Conservation (phyloP, 2,888 invertebrate species). For the Marasmarcha lunaedactyla region DNA sequence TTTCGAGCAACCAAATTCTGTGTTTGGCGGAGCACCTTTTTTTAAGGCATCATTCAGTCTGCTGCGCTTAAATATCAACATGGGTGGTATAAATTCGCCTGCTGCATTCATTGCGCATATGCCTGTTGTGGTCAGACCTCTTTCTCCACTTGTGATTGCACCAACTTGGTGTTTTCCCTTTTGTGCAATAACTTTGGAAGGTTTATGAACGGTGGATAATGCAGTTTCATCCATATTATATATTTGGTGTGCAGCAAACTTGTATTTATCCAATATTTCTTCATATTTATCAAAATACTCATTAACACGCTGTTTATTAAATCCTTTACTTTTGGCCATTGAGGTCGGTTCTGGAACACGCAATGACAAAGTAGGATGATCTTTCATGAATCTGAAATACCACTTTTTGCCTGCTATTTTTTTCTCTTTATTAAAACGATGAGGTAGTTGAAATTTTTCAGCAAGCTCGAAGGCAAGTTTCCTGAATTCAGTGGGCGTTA, state of each 20-base stretch:
- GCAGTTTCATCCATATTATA: conserved; percentile 16
- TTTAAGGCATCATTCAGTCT: conserved; percentile 27
- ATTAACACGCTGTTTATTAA: conserved; percentile 12
- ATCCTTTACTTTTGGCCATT: conserved; percentile 6
- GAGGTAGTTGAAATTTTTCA: conserved; percentile 11
- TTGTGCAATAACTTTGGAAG: conserved; percentile 14
- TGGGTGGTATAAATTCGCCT: conserved; percentile 5
- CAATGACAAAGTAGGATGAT: conserved; percentile 14
- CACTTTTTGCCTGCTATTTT: conserved; percentile 12
- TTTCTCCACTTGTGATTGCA: conserved; percentile 14
- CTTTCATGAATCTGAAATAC: conserved; percentile 14
- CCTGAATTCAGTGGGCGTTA: conserved; percentile 11
- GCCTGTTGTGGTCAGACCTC: conserved; percentile 19
- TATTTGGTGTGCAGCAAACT: conserved; percentile 15
- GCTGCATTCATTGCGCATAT: conserved; percentile 10
- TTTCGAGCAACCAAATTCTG: conserved; percentile 19
- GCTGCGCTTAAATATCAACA: conserved; percentile 18
- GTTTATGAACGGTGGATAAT: conserved; percentile 13
- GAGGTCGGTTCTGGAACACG: conserved; percentile 13
- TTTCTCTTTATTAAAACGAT: conserved; percentile 12
- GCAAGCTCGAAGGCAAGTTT: conserved; percentile 10
- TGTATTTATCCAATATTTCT: conserved; percentile 11
- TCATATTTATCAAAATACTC: conserved; percentile 13
- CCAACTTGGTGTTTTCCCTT: conserved; percentile 16
- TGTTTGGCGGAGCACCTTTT: conserved; percentile 29